Evolutionary conservation across 35 echinoderm and acorn worm species (phyloP), one percentile per base, ranked within the genome.

Genomic region (Heliocidaris erythrogramma): DNA sequence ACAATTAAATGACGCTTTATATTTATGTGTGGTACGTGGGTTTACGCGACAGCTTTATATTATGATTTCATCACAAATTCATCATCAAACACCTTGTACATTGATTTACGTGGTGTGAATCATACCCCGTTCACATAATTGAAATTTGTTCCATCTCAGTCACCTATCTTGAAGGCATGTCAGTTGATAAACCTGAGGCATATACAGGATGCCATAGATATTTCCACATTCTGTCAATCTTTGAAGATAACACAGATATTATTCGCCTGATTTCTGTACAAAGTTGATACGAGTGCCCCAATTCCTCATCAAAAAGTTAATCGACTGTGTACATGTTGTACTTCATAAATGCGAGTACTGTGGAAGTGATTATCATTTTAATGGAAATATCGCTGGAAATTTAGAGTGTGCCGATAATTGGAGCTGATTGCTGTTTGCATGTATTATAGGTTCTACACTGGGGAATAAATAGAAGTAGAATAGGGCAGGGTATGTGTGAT

Each of bases 331-430:
- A 78, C 4, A 42, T 42, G 65, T 24, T 78, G 21, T 24, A 21
- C 27, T 8, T 78, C 65, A 18, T 78, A 78, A 2, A 78, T 27
- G 65, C 21, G 65, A n/a, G 65, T 78, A 24, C 65, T 78, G 21
- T 78, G 65, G 65, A 78, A 78, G 27, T 78, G 65, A 78, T 78
- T 78, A 78, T 78, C 27, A 78, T 78, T 78, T 78, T 78, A 78
- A 78, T 78, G 65, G 65, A 78, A 78, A 78, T 78, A 78, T 27
- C 65, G 65, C 65, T n/a, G 27, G 65, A 29, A 78, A 78, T 78
- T n/a, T 78, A 78, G 65, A 78, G 65, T 78, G 65, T 78, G 18
- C 65, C 4, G 14, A 78, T 78, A 78, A 78, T 78, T 78, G 65
- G 27, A 78, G n/a, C 14, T 78, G 65, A 78, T 78, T 78, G 27